A percentile compares a stretch with the other conserved stretches of the same genome.
These are phyloP conservation scores for Antedon mediterranea DNA, from an alignment of 53 echinoderm and acorn worm genomes.

Conservation along the genomic window DNA sequence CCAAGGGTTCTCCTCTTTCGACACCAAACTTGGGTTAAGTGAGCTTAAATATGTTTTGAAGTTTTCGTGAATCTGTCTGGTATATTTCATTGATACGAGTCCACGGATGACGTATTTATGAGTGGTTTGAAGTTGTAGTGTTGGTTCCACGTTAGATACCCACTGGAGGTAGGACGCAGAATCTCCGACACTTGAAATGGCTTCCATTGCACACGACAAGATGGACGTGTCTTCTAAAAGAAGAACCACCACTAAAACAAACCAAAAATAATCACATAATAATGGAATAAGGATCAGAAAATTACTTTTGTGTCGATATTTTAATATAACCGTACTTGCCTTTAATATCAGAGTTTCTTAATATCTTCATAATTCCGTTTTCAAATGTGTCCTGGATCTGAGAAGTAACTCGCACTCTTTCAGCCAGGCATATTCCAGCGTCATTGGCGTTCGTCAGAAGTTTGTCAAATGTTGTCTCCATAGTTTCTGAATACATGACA, in stretches of 20 bases:
- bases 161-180: not conserved
- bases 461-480: slow-evolving; percentile 7
- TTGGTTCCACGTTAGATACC: not conserved
- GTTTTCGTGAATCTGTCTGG: not conserved
- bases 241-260: not conserved
- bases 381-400: slow-evolving; percentile 2
- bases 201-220: not conserved
- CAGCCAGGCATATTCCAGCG: slow-evolving; percentile 23
- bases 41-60: not conserved
- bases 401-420: slow-evolving; percentile 7
- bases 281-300: too few species aligned
- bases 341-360: not conserved
- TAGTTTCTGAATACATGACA: slow-evolving; percentile 20
- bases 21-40: not conserved
- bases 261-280: not conserved
- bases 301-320: too few species aligned
- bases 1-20: not conserved
- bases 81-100: not conserved
- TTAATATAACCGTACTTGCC: not conserved
- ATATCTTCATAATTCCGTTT: slow-evolving; percentile 8
- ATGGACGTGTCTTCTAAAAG: not conserved
- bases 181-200: not conserved
- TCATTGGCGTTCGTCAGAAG: slow-evolving; percentile 32
- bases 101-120: not conserved
- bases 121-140: not conserved